A percentile compares a stretch with the other conserved stretches of the same genome.
Evolutionary conservation across 1,140 invertebrate genomes (phyloP).

Genomic region (Lamellibrachia luymesi): DNA sequence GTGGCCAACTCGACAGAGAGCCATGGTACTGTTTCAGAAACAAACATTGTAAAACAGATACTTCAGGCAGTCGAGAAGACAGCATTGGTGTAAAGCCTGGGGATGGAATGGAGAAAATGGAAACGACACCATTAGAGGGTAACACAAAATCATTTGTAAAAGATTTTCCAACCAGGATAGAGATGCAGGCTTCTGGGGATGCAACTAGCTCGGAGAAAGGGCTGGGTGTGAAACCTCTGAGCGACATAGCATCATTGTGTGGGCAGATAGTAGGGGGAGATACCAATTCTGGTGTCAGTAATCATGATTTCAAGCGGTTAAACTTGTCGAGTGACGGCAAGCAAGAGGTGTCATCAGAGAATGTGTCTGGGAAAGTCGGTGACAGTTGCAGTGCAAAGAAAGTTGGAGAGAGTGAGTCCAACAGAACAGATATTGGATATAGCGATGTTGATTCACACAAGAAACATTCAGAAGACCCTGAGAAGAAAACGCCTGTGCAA

Average conservation of each 20-base stretch:
- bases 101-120: not conserved
- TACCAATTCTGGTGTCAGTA: not conserved
- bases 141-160: not conserved
- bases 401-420: not conserved
- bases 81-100: not conserved
- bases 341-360: not conserved
- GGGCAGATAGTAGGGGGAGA: not conserved
- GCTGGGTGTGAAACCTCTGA: not conserved
- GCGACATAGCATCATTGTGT: not conserved
- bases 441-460: not conserved
- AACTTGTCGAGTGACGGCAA: not conserved
- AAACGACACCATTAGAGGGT: not conserved
- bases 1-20: not conserved
- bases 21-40: not conserved
- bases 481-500: not conserved
- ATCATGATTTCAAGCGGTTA: not conserved
- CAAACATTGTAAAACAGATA: not conserved
- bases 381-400: not conserved
- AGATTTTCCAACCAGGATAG: not conserved
- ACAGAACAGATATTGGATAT: not conserved
- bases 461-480: not conserved
- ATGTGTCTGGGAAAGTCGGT: not conserved
- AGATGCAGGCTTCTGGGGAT: not conserved
- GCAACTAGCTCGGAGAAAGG: not conserved
- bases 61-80: not conserved